phyloP scores from a whole-genome alignment of 2,888 invertebrate genomes.

The Eupithecia abbreviata region DNA sequence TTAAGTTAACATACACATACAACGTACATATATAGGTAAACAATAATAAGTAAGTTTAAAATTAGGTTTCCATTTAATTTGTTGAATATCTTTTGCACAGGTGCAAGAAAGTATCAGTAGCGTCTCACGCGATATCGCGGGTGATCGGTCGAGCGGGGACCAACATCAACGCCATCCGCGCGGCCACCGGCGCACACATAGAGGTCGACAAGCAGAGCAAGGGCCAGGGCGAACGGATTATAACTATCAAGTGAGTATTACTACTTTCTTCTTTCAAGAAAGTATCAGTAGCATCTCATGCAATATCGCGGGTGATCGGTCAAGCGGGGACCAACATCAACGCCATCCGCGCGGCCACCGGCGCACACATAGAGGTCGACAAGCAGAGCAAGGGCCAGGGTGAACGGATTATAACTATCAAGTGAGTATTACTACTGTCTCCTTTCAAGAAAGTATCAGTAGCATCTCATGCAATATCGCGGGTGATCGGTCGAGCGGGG shows the following conservation, averaged over 20 bases:
- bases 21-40: no score
- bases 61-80: not conserved
- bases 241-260: slow-evolving; percentile 93
- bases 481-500: slow-evolving; percentile 94
- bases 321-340: slow-evolving; percentile 99
- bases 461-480: slow-evolving; percentile 78
- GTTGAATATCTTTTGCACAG: slow-evolving; percentile 60
- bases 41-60: not conserved
- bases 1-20: no score
- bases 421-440: slow-evolving; percentile 80
- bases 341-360: slow-evolving; percentile 97
- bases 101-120: slow-evolving; percentile 96
- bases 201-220: slow-evolving; percentile 99
- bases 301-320: slow-evolving; percentile 87
- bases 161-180: slow-evolving; percentile 98
- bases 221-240: slow-evolving; percentile 95
- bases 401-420: slow-evolving; percentile 97
- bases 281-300: slow-evolving; percentile 69
- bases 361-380: slow-evolving; percentile 99
- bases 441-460: not conserved
- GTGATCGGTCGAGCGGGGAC: slow-evolving; percentile 98
- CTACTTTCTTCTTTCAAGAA: not conserved
- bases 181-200: slow-evolving; percentile 98
- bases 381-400: slow-evolving; percentile 97
- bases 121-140: slow-evolving; percentile 96